Evolutionary conservation across 2,888 invertebrate genomes (phyloP).

Genomic region (Subacronicta megacephala): DNA sequence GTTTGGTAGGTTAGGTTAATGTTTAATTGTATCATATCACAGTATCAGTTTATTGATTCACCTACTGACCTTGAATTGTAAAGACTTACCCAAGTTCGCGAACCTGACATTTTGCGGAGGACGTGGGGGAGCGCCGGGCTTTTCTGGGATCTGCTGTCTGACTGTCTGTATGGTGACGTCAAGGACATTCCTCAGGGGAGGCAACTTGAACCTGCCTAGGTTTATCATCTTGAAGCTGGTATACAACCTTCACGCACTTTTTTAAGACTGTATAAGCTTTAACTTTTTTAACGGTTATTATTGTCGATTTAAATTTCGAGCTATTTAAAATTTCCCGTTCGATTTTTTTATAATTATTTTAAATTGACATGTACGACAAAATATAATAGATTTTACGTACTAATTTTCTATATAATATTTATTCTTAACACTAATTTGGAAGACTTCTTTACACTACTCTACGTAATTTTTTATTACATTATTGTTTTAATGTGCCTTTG

Average conservation of each 20-base stretch:
- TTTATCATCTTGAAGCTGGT: conserved; percentile 72
- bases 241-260: conserved; percentile 6
- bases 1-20: too few species aligned
- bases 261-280: conserved; percentile 12
- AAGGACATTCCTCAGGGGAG: conserved; percentile 93
- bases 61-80: conserved; percentile 40
- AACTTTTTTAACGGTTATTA: conserved; percentile 24
- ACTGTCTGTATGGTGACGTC: conserved; percentile 96
- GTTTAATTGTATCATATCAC: too few species aligned
- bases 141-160: conserved; percentile 93
- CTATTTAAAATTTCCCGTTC: conserved; percentile 26
- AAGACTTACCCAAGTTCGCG: conserved; percentile 83
- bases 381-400: conserved; percentile 41
- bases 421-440: conserved; percentile 73
- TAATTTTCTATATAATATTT: conserved; percentile 38
- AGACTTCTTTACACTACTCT: conserved; percentile 85
- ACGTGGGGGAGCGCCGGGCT: conserved; percentile 84
- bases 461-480: conserved; percentile 64
- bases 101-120: conserved; percentile 88
- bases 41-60: conserved; percentile 36
- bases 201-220: conserved; percentile 91
- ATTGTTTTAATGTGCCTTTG: conserved; percentile 65
- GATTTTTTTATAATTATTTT: conserved; percentile 30
- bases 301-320: conserved; percentile 13
- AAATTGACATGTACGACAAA: conserved; percentile 56